Conservation (phyloP, 2,888 invertebrate genomes). For the Cancer borealis region DNA sequence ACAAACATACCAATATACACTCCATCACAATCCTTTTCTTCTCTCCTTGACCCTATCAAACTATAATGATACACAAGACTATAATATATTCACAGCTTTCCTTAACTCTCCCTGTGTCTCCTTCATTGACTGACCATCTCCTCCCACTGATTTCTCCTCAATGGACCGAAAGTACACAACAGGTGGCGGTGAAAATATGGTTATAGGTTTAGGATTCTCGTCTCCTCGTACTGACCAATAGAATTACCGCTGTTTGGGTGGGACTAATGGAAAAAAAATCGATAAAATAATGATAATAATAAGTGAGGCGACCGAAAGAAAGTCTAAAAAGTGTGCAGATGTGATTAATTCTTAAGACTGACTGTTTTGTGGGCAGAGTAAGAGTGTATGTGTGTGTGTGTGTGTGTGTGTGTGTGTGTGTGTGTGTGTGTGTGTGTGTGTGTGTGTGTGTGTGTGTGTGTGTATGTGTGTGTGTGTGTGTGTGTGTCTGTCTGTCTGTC, state of each 20-base stretch:
- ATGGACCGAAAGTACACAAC: not conserved
- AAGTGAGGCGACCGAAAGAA: not conserved
- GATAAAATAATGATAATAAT: not conserved
- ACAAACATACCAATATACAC: not conserved
- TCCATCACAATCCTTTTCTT: too few species aligned
- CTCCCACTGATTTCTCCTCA: not conserved
- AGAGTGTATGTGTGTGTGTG: too few species aligned
- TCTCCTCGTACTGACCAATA: not conserved
- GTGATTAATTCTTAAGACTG: not conserved
- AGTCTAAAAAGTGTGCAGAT: not conserved
- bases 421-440: constrained; percentile 37
- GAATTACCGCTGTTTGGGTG: not conserved
- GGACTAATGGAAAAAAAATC: not conserved
- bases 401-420: not conserved
- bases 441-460: not conserved
- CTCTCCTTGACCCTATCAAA: too few species aligned
- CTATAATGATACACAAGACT: too few species aligned
- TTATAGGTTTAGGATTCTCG: not conserved
- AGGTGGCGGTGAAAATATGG: not conserved
- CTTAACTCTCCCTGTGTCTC: not conserved
- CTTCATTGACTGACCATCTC: not conserved
- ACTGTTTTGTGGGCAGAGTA: not conserved
- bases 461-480: not conserved
- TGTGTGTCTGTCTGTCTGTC: constrained; percentile 16
- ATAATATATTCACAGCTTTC: too few species aligned